These are phyloP conservation scores for Drosophila burlai DNA, from an alignment of 1,140 invertebrate genomes.

Conservation along the genomic window DNA sequence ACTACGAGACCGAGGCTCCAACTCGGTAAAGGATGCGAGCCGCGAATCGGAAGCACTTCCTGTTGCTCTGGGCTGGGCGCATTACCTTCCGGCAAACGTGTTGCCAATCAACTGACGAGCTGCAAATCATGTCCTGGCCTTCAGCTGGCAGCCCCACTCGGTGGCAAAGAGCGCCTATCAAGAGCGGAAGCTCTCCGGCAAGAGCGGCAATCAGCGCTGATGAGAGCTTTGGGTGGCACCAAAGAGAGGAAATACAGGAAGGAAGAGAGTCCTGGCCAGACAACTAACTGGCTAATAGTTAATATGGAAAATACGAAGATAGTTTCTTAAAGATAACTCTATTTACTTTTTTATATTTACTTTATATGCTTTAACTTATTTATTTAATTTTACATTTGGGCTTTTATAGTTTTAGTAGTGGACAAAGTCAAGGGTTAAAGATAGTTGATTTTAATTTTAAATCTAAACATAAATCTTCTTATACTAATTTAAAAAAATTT, in stretches of 20 bases:
- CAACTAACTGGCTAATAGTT: constrained; percentile 33
- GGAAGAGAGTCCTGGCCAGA: constrained; percentile 42
- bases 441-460: background rate
- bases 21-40: constrained; percentile 23
- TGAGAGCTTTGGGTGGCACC: constrained; percentile 45
- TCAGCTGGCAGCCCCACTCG: constrained; percentile 21
- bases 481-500: too few relatives aligned
- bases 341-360: background rate
- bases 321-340: background rate
- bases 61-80: constrained; percentile 45
- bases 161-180: constrained; percentile 37
- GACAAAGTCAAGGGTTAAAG: background rate
- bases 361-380: background rate
- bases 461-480: too few relatives aligned
- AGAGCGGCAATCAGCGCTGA: constrained; percentile 54
- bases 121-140: constrained; percentile 72
- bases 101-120: constrained; percentile 83
- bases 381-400: background rate
- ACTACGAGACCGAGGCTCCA: constrained; percentile 30
- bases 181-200: constrained; percentile 46
- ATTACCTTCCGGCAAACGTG: constrained; percentile 84
- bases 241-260: constrained; percentile 12
- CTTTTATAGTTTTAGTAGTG: background rate
- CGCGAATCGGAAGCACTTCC: constrained; percentile 44
- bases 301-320: background rate